A percentile compares a stretch with the other conserved stretches of the same genome.
Conservation (phyloP, 64 coral and sea anemone genomes). For the Trachythela sp. region DNA sequence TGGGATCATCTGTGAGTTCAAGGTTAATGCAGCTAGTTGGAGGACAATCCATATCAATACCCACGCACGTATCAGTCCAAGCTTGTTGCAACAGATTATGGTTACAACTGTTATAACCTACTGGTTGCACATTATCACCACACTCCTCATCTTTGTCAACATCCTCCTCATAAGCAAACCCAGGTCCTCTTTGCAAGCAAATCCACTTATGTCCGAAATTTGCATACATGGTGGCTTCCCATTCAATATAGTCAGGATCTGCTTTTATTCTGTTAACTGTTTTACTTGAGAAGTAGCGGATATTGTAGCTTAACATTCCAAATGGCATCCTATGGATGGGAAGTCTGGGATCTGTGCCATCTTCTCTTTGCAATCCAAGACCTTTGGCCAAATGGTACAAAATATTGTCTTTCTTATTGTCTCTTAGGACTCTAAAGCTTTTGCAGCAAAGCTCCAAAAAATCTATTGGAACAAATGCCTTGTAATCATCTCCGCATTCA, state of each 20-base stretch:
- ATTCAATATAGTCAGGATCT: conserved; percentile 3
- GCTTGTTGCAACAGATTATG: conserved; percentile 1
- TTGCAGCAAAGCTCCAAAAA: not conserved
- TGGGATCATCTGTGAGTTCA: too few species aligned
- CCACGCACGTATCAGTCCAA: not conserved
- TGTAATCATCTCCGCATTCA: not conserved
- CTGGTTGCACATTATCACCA: not conserved
- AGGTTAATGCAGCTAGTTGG: too few species aligned
- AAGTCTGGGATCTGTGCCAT: not conserved
- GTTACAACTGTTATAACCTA: not conserved
- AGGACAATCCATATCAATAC: too few species aligned
- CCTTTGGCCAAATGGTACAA: not conserved
- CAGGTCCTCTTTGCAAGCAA: not conserved
- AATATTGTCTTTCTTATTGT: not conserved
- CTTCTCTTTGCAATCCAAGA: not conserved
- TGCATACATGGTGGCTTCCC: conserved; percentile 5
- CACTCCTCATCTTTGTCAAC: not conserved
- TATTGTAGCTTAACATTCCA: not conserved
- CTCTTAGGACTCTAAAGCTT: not conserved
- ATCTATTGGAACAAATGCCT: not conserved
- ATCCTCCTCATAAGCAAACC: not conserved
- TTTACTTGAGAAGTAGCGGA: not conserved
- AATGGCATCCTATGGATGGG: not conserved
- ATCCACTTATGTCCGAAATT: not conserved
- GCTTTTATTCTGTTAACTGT: not conserved